phyloP scores from a whole-genome alignment of 2,113 vertebrate genomes.

The Camarhynchus parvulus region DNA sequence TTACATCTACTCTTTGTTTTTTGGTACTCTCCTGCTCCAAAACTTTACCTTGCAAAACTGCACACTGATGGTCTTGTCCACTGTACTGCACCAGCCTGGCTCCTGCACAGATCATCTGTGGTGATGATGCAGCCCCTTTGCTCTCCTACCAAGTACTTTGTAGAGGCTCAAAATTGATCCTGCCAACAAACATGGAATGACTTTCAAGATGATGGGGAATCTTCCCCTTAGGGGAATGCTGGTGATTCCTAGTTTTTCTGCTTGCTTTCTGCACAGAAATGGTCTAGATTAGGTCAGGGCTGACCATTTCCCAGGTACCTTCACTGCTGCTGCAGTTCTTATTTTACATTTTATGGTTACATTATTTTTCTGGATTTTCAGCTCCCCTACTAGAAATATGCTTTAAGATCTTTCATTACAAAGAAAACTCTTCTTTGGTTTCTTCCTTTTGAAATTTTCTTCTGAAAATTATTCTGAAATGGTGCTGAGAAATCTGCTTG shows the following conservation, averaged over 20 bases:
- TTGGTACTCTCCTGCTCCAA: neutral
- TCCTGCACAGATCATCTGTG: rapidly evolving
- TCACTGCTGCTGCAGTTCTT: neutral
- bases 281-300: neutral
- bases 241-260: neutral
- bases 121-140: neutral
- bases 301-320: neutral
- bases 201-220: neutral
- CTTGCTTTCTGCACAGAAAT: neutral
- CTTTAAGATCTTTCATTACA: neutral
- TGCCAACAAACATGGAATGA: neutral
- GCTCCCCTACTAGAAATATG: neutral
- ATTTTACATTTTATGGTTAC: neutral
- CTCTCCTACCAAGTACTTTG: neutral
- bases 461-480: neutral
- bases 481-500: neutral
- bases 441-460: neutral
- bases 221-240: neutral
- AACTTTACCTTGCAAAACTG: neutral
- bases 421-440: neutral
- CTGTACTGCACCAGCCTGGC: neutral
- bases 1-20: neutral
- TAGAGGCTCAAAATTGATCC: neutral
- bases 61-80: neutral
- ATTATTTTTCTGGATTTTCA: neutral